Percentiles rank a stretch among this genome's conserved stretches.
These are phyloP conservation scores for Todus mexicanus DNA, from an alignment of 2,797 vertebrate species.

Conservation along the genomic window DNA sequence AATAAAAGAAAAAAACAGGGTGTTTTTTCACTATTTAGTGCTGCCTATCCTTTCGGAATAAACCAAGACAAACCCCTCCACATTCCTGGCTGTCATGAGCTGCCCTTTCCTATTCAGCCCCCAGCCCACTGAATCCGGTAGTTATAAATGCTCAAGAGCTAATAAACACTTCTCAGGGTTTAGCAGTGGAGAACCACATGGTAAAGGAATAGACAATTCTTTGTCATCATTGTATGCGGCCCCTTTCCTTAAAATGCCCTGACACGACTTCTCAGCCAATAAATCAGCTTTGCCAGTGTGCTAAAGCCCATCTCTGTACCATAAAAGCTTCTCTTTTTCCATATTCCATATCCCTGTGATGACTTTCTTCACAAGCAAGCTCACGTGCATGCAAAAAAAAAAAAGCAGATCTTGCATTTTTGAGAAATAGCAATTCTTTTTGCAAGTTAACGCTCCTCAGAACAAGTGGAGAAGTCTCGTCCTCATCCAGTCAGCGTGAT, in stretches of 20 bases:
- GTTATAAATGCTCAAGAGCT: constrained; percentile 25
- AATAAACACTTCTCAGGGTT: constrained; percentile 30
- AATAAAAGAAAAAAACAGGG: not conserved
- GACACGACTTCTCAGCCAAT: not conserved
- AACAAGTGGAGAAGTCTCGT: not conserved
- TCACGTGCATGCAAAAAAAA: not conserved
- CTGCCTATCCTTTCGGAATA: not conserved
- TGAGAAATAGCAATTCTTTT: not conserved
- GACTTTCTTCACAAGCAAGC: not conserved
- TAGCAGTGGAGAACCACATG: not conserved
- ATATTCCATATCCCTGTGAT: not conserved
- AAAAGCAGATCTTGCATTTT: not conserved
- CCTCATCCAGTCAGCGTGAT: not conserved
- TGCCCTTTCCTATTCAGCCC: not conserved
- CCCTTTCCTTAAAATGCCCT: constrained; percentile 16
- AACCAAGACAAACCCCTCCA: not conserved
- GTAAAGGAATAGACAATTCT: constrained; percentile 31
- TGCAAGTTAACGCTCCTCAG: not conserved
- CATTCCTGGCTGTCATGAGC: not conserved
- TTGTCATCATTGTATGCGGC: not conserved
- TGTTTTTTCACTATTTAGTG: not conserved
- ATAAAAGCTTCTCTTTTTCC: not conserved
- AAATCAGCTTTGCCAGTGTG: not conserved
- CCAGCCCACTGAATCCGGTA: not conserved
- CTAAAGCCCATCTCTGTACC: constrained; percentile 1